These are phyloP conservation scores for Drosophila melanica DNA, from an alignment of 1,140 invertebrate genomes.

Conservation along the genomic window DNA sequence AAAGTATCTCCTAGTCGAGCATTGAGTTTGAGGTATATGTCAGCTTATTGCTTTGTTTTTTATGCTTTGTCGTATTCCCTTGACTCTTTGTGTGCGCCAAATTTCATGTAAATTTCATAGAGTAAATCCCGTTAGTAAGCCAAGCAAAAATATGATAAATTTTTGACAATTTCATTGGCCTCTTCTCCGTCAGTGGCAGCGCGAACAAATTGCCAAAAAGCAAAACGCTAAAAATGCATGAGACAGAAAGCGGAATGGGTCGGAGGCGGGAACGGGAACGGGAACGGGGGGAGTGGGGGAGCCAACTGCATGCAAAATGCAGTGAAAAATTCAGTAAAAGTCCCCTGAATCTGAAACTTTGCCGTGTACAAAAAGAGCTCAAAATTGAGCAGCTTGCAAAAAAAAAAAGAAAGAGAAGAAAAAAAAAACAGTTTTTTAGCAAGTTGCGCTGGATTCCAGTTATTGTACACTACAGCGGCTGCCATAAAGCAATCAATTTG, in stretches of 20 bases:
- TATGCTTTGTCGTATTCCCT: conserved; percentile 21
- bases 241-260: conserved; percentile 6
- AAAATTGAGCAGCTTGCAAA: conserved; percentile 58
- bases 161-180: conserved; percentile 68
- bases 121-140: conserved; percentile 67
- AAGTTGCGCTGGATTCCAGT: conserved; percentile 63
- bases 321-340: conserved; percentile 48
- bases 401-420: no score
- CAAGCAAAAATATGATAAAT: conserved; percentile 59
- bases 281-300: background rate
- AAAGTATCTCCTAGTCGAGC: background rate
- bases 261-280: background rate
- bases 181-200: conserved; percentile 7
- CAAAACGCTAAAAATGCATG: conserved; percentile 49
- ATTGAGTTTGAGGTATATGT: conserved; percentile 16
- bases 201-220: conserved; percentile 43
- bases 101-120: conserved; percentile 71
- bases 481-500: conserved; percentile 80
- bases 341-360: conserved; percentile 24
- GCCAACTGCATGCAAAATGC: conserved; percentile 27
- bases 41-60: conserved; percentile 7
- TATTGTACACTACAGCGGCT: conserved; percentile 59
- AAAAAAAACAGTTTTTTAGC: conserved; percentile 61
- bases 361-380: conserved; percentile 21
- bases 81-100: conserved; percentile 14